Conservation (phyloP, 2,797 vertebrate species). For the Oryzias dopingdopingensis region DNA sequence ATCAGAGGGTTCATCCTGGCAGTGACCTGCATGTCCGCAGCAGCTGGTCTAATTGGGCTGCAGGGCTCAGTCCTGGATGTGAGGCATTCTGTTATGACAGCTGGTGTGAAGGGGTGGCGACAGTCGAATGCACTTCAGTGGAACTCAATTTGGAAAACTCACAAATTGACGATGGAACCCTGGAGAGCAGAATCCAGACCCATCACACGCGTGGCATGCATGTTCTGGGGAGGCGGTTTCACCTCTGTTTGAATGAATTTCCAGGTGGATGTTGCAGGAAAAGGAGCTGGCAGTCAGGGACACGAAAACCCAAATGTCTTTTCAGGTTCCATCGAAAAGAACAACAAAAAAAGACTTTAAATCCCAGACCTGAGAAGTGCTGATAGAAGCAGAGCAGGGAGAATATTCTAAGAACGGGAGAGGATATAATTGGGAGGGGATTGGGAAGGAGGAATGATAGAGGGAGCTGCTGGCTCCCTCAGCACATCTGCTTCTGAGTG, state of each 20-base stretch:
- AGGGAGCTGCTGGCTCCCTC: slow-evolving; percentile 45
- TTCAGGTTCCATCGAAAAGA: slow-evolving; percentile 11
- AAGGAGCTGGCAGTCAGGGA: slow-evolving; percentile 20
- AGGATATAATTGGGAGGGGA: slow-evolving; percentile 29
- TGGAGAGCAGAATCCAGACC: slow-evolving; percentile 32
- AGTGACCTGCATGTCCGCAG: slow-evolving; percentile 34
- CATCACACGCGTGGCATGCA: slow-evolving; percentile 14
- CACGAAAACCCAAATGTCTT: slow-evolving; percentile 17
- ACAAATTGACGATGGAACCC: slow-evolving; percentile 65
- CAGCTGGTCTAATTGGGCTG: slow-evolving; percentile 60
- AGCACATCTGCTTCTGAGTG: slow-evolving; percentile 75
- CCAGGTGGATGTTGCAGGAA: slow-evolving; percentile 33
- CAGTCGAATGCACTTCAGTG: slow-evolving; percentile 42
- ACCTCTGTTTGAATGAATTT: slow-evolving; percentile 28
- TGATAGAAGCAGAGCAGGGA: slow-evolving; percentile 4
- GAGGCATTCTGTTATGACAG: slow-evolving; percentile 66
- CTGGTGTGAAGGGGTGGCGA: slow-evolving; percentile 44
- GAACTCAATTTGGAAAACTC: slow-evolving; percentile 67
- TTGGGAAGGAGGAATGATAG: slow-evolving; percentile 7
- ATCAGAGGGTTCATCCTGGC: slow-evolving; percentile 28
- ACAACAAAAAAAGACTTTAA: not conserved
- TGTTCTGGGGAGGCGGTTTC: slow-evolving; percentile 13
- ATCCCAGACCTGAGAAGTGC: slow-evolving; percentile 6
- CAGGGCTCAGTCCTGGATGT: slow-evolving; percentile 42
- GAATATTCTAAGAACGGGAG: slow-evolving; percentile 13